A percentile compares a stretch with the other conserved stretches of the same genome.
These are phyloP conservation scores for Gadopsis marmoratus DNA, from an alignment of 2,797 vertebrate genomes.

Conservation along the genomic window DNA sequence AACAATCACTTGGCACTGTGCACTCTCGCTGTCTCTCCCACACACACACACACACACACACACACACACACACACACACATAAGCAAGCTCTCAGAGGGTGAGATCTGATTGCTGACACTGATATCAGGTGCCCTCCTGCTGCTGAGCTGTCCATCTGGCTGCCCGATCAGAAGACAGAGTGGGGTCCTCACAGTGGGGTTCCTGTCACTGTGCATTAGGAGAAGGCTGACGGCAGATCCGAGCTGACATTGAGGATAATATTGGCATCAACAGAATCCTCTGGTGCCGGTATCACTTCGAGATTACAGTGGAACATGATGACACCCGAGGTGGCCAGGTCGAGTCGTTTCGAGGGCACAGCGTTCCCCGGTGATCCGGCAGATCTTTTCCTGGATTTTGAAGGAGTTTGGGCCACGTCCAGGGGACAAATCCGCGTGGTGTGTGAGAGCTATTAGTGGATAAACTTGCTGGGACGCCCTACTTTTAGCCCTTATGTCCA, in stretches of 20 bases:
- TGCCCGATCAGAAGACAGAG: slow-evolving; percentile 78
- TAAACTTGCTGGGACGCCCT: slow-evolving; percentile 34
- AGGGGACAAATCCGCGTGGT: slow-evolving; percentile 41
- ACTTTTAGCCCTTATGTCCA: slow-evolving; percentile 44
- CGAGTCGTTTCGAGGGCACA: slow-evolving; percentile 57
- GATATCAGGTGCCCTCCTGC: slow-evolving; percentile 78
- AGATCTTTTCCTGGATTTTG: slow-evolving; percentile 62
- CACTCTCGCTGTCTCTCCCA: slow-evolving; percentile 38
- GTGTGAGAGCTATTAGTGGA: slow-evolving; percentile 47
- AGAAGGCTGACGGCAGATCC: slow-evolving; percentile 61
- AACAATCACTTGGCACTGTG: slow-evolving; percentile 81
- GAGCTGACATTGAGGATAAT: slow-evolving; percentile 79
- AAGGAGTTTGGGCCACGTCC: slow-evolving; percentile 53
- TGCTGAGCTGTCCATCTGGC: slow-evolving; percentile 82
- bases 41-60: slow-evolving; percentile 23
- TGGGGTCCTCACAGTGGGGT: slow-evolving; percentile 74
- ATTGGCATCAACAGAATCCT: slow-evolving; percentile 74
- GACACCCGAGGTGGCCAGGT: slow-evolving; percentile 70
- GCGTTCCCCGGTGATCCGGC: slow-evolving; percentile 44
- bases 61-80: slow-evolving; percentile 48
- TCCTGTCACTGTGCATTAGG: slow-evolving; percentile 79
- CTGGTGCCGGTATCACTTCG: slow-evolving; percentile 61
- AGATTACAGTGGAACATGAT: slow-evolving; percentile 64
- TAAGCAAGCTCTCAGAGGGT: slow-evolving; percentile 68
- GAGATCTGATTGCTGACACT: slow-evolving; percentile 84